These are phyloP conservation scores for Petromus typicus DNA, from an alignment of 2,113 vertebrate genomes.

Conservation along the genomic window DNA sequence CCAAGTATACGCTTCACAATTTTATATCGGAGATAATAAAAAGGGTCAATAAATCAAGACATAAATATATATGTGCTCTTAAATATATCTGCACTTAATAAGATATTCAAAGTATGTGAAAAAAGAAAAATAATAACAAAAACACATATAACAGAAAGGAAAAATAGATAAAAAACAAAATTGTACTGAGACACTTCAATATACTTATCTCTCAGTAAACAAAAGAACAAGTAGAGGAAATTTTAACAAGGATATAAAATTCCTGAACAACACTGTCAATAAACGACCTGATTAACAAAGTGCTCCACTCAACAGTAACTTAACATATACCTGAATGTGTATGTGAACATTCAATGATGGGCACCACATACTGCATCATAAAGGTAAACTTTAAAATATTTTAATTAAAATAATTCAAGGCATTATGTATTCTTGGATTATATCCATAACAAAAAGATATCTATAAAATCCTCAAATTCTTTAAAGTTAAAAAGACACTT, in stretches of 20 bases:
- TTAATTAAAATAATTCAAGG: not conserved
- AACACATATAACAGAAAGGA: not conserved
- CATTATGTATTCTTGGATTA: not conserved
- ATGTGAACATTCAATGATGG: not conserved
- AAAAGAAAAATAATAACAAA: not conserved
- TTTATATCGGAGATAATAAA: not conserved
- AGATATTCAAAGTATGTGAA: not conserved
- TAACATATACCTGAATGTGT: not conserved
- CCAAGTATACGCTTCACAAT: not conserved
- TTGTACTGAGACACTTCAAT: not conserved
- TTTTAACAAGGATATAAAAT: not conserved
- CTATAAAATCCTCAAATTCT: not conserved
- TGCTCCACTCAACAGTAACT: not conserved
- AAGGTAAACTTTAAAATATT: slow-evolving; percentile 2
- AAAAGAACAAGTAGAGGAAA: slow-evolving; percentile 19
- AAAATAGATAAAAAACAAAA: not conserved
- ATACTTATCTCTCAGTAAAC: not conserved
- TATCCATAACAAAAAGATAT: not conserved
- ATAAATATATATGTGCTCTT: not conserved
- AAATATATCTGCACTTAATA: not conserved
- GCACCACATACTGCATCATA: not conserved
- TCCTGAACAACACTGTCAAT: not conserved
- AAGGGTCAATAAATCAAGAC: not conserved
- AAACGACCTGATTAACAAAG: slow-evolving; percentile 30
- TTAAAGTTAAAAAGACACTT: not conserved